Conservation (phyloP, 2,888 invertebrate species). For the Pristionchus entomophagus region DNA sequence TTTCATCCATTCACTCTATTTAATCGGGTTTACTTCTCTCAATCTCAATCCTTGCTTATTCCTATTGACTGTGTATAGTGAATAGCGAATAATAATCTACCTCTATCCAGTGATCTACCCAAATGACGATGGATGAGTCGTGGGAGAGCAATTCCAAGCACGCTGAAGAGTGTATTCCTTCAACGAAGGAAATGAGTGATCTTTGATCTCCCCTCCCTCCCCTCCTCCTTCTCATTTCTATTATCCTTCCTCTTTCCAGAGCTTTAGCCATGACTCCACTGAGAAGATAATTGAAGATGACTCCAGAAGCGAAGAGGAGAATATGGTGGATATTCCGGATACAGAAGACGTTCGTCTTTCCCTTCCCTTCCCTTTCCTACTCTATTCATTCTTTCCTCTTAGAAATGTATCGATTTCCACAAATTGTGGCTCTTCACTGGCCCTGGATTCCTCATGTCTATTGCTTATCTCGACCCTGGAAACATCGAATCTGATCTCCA, state of each 20-base stretch:
- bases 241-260: not conserved
- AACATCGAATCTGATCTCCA: slow-evolving; percentile 92
- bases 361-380: not conserved
- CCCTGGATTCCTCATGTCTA: slow-evolving; percentile 92
- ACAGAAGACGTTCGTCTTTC: slow-evolving; percentile 3
- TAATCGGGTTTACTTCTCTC: not conserved
- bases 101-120: not conserved
- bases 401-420: slow-evolving; percentile 80
- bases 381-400: not conserved
- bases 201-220: slow-evolving; percentile 1
- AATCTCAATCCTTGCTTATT: no score
- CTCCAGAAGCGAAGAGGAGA: not conserved
- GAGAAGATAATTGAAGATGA: not conserved
- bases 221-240: not conserved
- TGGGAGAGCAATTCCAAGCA: not conserved
- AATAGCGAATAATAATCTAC: no score
- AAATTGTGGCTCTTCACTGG: slow-evolving; percentile 94
- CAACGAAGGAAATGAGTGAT: slow-evolving; percentile 1
- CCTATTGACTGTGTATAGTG: no score
- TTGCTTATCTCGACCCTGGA: slow-evolving; percentile 91
- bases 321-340: slow-evolving; percentile 27
- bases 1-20: not conserved
- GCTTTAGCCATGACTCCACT: not conserved
- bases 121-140: not conserved
- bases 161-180: not conserved